Evolutionary conservation across 2,113 vertebrate species (phyloP).

Genomic region (Lepus americanus): DNA sequence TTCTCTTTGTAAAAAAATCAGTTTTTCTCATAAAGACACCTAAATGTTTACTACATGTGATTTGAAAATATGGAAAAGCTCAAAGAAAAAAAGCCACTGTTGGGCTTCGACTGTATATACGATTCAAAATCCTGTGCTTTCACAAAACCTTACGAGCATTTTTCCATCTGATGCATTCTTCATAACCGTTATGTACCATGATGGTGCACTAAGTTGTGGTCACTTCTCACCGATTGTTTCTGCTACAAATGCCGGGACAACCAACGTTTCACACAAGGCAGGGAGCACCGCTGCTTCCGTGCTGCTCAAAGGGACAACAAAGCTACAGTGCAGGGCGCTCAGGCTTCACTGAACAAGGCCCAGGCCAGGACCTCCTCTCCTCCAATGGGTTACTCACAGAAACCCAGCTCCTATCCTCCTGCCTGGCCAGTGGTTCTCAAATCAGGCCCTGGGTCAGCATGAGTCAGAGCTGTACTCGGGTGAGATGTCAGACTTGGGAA

Average conservation of each 20-base stretch:
- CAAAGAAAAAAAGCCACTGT: not conserved
- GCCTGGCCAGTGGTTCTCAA: not conserved
- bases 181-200: not conserved
- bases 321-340: not conserved
- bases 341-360: not conserved
- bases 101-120: not conserved
- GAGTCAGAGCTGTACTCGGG: not conserved
- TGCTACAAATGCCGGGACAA: not conserved
- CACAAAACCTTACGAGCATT: not conserved
- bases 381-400: not conserved
- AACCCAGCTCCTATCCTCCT: not conserved
- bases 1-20: slow-evolving; percentile 9
- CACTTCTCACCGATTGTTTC: not conserved
- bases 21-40: slow-evolving; percentile 35
- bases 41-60: not conserved
- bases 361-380: not conserved
- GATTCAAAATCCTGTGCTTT: not conserved
- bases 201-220: not conserved
- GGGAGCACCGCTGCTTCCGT: not conserved
- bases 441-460: not conserved
- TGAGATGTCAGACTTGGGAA: not conserved
- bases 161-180: slow-evolving; percentile 1
- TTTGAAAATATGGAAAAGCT: slow-evolving; percentile 11
- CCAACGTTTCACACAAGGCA: not conserved
- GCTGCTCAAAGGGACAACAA: not conserved